Percentiles rank a stretch among this genome's conserved stretches.
Evolutionary conservation across 2,113 vertebrate species (phyloP).

Genomic region (Tympanuchus pallidicinctus): DNA sequence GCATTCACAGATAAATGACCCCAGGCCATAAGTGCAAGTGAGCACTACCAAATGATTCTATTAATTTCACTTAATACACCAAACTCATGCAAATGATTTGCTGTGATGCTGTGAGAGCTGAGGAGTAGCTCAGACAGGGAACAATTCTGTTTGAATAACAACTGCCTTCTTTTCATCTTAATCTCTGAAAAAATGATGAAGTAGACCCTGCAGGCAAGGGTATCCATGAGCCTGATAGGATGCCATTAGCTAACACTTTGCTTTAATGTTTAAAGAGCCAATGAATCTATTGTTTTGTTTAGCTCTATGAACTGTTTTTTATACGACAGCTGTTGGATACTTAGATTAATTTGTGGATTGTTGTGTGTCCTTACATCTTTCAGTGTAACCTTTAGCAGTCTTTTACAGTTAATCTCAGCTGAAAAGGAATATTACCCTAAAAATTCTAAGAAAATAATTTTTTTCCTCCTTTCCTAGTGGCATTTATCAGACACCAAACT

Average conservation of each 20-base stretch:
- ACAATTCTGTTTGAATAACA: conserved; percentile 13
- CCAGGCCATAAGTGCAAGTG: neutral
- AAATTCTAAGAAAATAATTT: neutral
- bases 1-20: neutral
- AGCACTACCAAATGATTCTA: neutral
- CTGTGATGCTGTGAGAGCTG: neutral
- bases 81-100: neutral
- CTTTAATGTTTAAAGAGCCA: conserved; percentile 5
- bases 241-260: conserved; percentile 10
- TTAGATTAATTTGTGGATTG: conserved; percentile 14
- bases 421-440: neutral
- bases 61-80: neutral
- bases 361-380: neutral
- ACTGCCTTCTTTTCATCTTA: neutral
- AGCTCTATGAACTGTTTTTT: neutral
- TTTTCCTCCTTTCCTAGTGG: neutral
- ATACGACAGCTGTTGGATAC: neutral
- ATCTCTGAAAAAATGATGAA: conserved; percentile 12
- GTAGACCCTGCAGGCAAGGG: conserved; percentile 7
- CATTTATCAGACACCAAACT: neutral
- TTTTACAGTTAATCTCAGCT: conserved; percentile 5
- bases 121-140: neutral
- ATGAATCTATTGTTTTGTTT: conserved; percentile 27
- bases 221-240: neutral
- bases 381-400: neutral